Base-by-base conservation (phyloP, 1,140 invertebrate genomes). In the Camponotus pennsylvanicus region DNA sequence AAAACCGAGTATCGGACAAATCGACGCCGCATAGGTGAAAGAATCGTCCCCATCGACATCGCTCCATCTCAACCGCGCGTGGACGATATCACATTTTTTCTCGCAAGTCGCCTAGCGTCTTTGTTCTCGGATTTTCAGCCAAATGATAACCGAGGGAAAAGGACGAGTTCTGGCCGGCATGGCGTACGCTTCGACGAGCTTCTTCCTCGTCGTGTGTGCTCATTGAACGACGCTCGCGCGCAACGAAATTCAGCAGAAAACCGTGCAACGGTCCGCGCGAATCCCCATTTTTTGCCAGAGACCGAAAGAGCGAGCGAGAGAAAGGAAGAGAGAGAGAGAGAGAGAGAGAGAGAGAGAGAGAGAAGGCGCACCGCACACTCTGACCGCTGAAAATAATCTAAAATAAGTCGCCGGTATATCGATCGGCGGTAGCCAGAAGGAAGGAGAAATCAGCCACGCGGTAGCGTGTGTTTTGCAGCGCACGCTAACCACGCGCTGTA, bases 391-490 rank as follows among this genome's bases (percentile, higher is more conserved):
- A 90, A 92, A 93, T 93, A 92, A 93, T 93, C 91, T 91, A 92
- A 93, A 93, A 93, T 93, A 93, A 93, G 89, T 93, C 88, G 88
- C 45, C 78, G 87, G 77, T 91, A 52, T 52, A 93, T 93, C 92
- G 92, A 93, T 93, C 90, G 90, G 88, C 37, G 84, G 71, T 80
- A n/a, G 75, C 67, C 71, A 90, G 89, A 89, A 86, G 80, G 86
- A 85, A 77, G 84, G 79, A 82, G 86, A 85, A 85, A 80, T 59
- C 52, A 88, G 77, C 84, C 88, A 89, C 85, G 88, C 80, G 86
- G 87, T 82, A 77, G 89, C 87, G 83, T 89, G 85, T 82, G 90
- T 88, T 79, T 86, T 85, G 57, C 87, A 88, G 64, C 52, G 49
- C 73, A 87, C 73, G 85, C 86, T 86, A 79, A 86, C 86, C 57